Base-by-base conservation (phyloP, 2,797 vertebrate genomes). In the Sylvia borin region DNA sequence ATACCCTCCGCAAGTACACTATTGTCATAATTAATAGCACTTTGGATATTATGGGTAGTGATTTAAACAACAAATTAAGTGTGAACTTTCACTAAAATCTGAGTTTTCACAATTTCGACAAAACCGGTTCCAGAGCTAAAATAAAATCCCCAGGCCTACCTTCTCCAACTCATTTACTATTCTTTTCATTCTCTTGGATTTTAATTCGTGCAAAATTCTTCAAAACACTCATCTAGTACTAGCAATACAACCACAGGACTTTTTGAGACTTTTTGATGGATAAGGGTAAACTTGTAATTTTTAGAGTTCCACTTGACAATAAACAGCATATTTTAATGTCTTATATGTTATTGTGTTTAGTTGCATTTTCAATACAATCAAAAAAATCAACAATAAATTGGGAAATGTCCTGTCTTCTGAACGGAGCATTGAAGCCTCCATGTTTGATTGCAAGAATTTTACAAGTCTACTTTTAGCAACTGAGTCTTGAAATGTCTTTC, bases 401-500 rank as follows among this genome's bases (percentile, higher is more conserved):
- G 58, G 29, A 88, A 60, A 62, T 45, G 62, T 45, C 18, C 40
- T 25, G 15, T 72, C 45, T 58, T 74, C 32, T 40, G 53, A 27
- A 71, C 16, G 64, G 40, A 14, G 10, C 34, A 36, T 36, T 65
- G 27, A 90, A 87, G 19, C 14, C 16, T 71, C 34, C 75, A 13
- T 55, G 31, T 62, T 51, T 78, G 47, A 70, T 2, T 70, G 7
- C 14, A 80, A 60, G 87, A 77, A 17, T 38, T 19, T 66, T 51
- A 27, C 34, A 68, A 71, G 58, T 32, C 66, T 82, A 31, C 60
- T 72, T 91, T 73, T 55, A 50, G 53, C 64, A 60, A 77, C 5
- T 75, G 27, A 87, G 71, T 94, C 74, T 64, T 89, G 57, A 95
- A 96, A 93, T 34, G 61, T 94, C 72, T 96, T 96, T 87, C 85